Base-by-base conservation (phyloP, 2,797 vertebrate species). In the Platalea minor region DNA sequence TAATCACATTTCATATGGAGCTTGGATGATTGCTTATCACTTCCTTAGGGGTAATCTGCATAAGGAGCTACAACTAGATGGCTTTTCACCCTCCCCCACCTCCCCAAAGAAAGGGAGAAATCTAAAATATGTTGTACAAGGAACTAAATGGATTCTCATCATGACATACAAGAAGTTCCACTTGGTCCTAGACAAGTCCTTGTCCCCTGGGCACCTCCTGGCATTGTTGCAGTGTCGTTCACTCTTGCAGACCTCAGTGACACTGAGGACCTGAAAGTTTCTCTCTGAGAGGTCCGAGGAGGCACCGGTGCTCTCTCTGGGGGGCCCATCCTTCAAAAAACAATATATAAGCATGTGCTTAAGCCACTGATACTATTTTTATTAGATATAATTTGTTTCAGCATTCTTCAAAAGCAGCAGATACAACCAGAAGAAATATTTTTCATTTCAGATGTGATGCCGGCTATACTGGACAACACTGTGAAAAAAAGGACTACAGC, bases 401-500 rank as follows among this genome's bases (percentile, higher is more conserved):
- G 6, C 21, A 7, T 64, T 77, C 45, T 89, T 78, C 25, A 4
- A 80, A 74, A 88, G 54, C 41, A 83, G 29, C 19, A 63, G 13
- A 3, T 59, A 4, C 89, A 92, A 95, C 0, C 0, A 10, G 72
- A 69, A 46, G 31, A 60, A 65, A 33, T 12, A 2, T n/a, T 25
- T 95, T 70, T 83, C 41, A 20, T 98, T 98, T 85, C 98, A 99
- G 99, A 97, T 99, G 99, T 88, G 99, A 99, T 97, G 99, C 99
- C 11, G 99, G 99, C 91, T 99, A 99, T 93, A 99, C 99, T 97
- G 99, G 99, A 81, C 99, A 99, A 93, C 99, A 99, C 98, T 99
- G 99, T 98, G 99, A 99, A 98, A 99, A 99, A 95, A 99, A 99
- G 97, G 99, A 99, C 98, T 99, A 99, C 98, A 99, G 99, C 93